These are phyloP conservation scores for Dynastes hyllus DNA, from an alignment of 2,888 invertebrate genomes.

Conservation along the genomic window DNA sequence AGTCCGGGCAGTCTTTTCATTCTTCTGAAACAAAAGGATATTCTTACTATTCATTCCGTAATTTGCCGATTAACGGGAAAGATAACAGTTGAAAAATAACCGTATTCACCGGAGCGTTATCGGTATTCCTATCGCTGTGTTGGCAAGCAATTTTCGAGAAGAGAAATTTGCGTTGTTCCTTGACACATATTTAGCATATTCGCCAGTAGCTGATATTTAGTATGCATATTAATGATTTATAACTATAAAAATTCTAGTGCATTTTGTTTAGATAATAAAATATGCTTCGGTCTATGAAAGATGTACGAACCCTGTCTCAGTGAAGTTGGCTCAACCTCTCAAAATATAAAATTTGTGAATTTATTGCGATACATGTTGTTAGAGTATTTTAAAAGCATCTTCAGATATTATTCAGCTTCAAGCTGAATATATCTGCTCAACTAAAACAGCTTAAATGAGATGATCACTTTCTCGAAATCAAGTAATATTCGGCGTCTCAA, in stretches of 20 bases:
- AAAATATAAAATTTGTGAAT: too few species aligned
- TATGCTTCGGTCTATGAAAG: too few species aligned
- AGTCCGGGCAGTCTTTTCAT: conserved; percentile 74
- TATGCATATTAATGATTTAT: neutral
- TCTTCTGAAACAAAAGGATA: conserved; percentile 65
- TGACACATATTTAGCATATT: conserved; percentile 21
- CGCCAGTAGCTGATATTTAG: neutral
- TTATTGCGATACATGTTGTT: too few species aligned
- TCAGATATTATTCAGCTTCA: too few species aligned
- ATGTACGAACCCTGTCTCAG: too few species aligned
- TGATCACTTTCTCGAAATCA: too few species aligned
- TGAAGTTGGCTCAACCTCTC: too few species aligned
- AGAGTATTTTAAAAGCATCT: too few species aligned
- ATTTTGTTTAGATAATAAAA: too few species aligned
- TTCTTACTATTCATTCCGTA: conserved; percentile 48
- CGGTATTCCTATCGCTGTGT: conserved; percentile 34
- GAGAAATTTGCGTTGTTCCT: conserved; percentile 41
- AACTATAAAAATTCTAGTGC: neutral
- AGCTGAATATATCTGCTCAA: too few species aligned
- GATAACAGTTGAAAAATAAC: conserved; percentile 30
- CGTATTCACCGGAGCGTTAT: conserved; percentile 20
- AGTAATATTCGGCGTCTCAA: too few species aligned
- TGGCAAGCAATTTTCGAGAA: conserved; percentile 15
- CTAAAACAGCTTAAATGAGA: too few species aligned
- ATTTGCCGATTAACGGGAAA: conserved; percentile 23